Evolutionary conservation across 2,113 vertebrate genomes (phyloP).

Genomic region (Oplegnathus fasciatus): DNA sequence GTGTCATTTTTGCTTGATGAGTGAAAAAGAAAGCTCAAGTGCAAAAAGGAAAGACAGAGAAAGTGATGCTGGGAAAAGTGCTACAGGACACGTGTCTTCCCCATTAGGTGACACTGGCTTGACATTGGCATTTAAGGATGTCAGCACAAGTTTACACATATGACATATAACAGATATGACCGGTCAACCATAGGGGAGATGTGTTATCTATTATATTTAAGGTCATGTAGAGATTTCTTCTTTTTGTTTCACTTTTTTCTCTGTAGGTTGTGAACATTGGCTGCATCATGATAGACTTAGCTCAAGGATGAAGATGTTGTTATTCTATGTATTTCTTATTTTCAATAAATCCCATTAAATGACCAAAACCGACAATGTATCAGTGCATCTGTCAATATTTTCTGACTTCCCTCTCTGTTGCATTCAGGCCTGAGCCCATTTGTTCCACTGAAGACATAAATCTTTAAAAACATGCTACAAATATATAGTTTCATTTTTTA

Average conservation of each 20-base stretch:
- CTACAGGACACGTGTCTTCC: neutral
- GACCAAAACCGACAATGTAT: neutral
- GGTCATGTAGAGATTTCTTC: neutral
- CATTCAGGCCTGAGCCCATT: neutral
- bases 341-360: neutral
- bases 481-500: neutral
- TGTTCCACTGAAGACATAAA: neutral
- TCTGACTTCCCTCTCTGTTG: neutral
- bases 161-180: conserved; percentile 10
- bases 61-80: conserved; percentile 5
- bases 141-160: conserved; percentile 18
- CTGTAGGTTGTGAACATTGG: neutral
- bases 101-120: neutral
- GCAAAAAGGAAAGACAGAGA: neutral
- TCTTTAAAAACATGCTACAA: neutral
- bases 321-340: neutral
- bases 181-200: neutral
- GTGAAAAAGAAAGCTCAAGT: neutral
- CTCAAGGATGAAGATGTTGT: neutral
- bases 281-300: neutral
- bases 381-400: neutral
- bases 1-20: neutral
- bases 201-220: conserved; percentile 2
- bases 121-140: conserved; percentile 15
- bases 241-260: neutral